Percentiles rank a stretch among this genome's conserved stretches.
Evolutionary conservation across 2,888 invertebrate species (phyloP).

Genomic region (Ganaspis brasiliensis): DNA sequence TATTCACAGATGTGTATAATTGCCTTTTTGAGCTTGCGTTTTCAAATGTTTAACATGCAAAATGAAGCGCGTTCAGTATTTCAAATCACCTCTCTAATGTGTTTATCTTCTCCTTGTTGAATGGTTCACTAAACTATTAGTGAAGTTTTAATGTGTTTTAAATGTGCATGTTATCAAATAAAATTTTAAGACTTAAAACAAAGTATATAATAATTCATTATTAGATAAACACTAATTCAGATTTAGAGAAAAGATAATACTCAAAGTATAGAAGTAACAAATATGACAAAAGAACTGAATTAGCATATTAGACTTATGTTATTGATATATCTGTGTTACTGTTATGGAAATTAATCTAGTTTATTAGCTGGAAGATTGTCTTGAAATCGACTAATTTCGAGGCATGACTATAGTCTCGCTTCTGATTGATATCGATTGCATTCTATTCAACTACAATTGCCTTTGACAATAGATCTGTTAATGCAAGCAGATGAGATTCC

Average conservation of each 20-base stretch:
- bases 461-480: slow-evolving; percentile 62
- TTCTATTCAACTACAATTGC: slow-evolving; percentile 61
- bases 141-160: background rate
- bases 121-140: slow-evolving; percentile 2
- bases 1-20: background rate
- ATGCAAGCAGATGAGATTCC: slow-evolving; percentile 65
- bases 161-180: background rate
- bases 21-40: slow-evolving; percentile 13
- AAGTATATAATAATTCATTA: too few relatives aligned
- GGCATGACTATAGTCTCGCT: background rate
- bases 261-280: background rate
- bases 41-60: slow-evolving; percentile 9
- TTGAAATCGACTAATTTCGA: slow-evolving; percentile 21
- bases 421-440: slow-evolving; percentile 50
- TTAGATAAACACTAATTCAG: too few relatives aligned
- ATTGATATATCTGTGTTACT: slow-evolving; percentile 9
- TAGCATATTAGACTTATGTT: background rate
- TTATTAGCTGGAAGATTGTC: slow-evolving; percentile 30
- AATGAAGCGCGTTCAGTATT: background rate
- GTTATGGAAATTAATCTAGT: slow-evolving; percentile 48
- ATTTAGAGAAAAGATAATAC: too few relatives aligned
- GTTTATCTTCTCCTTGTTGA: slow-evolving; percentile 9
- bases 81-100: background rate
- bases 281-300: background rate
- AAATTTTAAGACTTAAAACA: too few relatives aligned